These are phyloP conservation scores for Charanyca ferruginea DNA, from an alignment of 2,888 invertebrate genomes.

Conservation along the genomic window DNA sequence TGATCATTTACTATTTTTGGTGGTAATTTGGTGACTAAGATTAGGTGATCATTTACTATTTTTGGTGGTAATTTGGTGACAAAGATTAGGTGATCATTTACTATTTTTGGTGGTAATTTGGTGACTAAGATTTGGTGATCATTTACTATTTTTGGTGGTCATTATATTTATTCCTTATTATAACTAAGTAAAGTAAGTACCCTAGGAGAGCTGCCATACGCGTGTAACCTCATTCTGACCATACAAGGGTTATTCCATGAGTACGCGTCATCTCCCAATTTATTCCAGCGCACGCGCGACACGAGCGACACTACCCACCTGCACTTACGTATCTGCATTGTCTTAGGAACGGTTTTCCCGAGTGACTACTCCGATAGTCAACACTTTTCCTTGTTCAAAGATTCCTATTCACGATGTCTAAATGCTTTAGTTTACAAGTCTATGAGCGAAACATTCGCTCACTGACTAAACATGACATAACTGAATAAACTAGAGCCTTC, in stretches of 20 bases:
- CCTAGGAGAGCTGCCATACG: not conserved
- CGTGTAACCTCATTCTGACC: not conserved
- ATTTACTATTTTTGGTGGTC: no score
- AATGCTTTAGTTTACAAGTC: not conserved
- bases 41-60: no score
- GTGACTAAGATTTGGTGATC: no score
- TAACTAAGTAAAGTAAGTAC: no score
- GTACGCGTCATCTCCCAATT: not conserved
- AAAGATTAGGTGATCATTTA: no score
- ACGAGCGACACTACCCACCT: not conserved
- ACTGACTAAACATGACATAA: no score
- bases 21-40: no score
- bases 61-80: no score
- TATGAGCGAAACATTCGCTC: not conserved
- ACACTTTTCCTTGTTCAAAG: slow-evolving; percentile 27
- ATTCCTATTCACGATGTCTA: not conserved
- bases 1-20: no score
- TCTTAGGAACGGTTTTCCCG: slow-evolving; percentile 21
- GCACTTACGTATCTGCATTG: not conserved
- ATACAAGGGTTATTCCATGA: not conserved
- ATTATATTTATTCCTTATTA: no score
- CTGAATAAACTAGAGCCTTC: no score
- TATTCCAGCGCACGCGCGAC: not conserved
- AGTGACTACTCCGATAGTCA: not conserved
- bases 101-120: no score